These are phyloP conservation scores for Oreochromis niloticus DNA, from an alignment of 2,113 vertebrate genomes.

Conservation along the genomic window DNA sequence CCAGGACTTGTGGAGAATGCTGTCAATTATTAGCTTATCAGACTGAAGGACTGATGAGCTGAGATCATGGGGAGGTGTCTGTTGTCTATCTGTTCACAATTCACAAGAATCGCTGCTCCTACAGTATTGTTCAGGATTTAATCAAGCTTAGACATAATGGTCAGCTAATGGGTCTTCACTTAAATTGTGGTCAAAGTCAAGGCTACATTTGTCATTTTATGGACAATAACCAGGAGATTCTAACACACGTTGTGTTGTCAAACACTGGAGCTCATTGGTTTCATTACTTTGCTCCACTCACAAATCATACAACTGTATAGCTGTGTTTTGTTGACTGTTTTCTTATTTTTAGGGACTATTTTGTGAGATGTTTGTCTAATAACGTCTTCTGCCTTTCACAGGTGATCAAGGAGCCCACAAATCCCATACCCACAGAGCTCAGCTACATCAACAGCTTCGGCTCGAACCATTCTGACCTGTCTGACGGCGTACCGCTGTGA, in stretches of 20 bases:
- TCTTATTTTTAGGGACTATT: background rate
- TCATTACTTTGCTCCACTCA: background rate
- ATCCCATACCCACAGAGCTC: constrained; percentile 53
- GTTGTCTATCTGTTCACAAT: background rate
- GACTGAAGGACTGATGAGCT: background rate
- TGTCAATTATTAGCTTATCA: background rate
- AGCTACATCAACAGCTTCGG: constrained; percentile 65
- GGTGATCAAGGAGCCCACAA: constrained; percentile 47
- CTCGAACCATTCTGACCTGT: constrained; percentile 75
- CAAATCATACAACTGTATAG: background rate
- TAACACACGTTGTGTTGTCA: background rate
- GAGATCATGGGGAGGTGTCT: background rate
- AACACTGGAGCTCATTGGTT: background rate
- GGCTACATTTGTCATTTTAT: background rate
- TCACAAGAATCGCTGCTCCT: background rate
- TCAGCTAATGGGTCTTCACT: background rate
- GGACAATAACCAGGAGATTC: background rate
- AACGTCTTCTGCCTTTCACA: background rate
- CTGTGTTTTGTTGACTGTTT: background rate
- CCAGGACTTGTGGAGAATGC: background rate
- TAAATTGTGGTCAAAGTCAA: background rate
- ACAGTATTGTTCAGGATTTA: background rate
- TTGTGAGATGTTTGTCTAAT: background rate
- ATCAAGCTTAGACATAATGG: background rate
- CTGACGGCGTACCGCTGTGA: constrained; percentile 73